These are phyloP conservation scores for Leptinotarsa juncta DNA, from an alignment of 2,888 invertebrate genomes.

Conservation along the genomic window DNA sequence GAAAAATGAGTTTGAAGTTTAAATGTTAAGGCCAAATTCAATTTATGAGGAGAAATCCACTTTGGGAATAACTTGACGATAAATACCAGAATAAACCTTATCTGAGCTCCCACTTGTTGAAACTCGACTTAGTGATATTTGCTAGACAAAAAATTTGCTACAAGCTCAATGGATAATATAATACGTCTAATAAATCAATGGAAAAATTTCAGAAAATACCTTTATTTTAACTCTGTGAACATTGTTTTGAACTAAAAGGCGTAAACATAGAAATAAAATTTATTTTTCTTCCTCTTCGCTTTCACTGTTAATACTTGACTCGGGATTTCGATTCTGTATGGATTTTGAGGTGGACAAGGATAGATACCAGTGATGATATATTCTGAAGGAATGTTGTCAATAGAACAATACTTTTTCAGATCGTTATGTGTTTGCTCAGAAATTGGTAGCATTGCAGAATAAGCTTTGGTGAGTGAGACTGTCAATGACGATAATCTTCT, in stretches of 20 bases:
- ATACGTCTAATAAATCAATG: too few species aligned
- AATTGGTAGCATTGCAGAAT: constrained; percentile 10
- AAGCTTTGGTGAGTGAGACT: neutral
- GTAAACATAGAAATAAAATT: neutral
- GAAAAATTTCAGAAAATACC: neutral
- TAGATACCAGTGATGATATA: constrained; percentile 12
- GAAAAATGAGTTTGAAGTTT: neutral
- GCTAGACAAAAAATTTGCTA: neutral
- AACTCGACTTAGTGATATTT: neutral
- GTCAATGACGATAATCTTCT: neutral
- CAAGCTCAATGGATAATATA: neutral
- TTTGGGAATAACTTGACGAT: neutral
- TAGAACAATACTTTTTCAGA: neutral
- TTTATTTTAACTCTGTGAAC: neutral
- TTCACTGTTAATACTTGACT: neutral
- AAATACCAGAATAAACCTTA: neutral
- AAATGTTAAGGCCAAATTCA: neutral
- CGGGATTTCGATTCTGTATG: neutral
- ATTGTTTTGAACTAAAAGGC: neutral
- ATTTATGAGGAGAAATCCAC: neutral
- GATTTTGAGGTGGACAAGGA: neutral
- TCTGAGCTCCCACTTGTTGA: neutral
- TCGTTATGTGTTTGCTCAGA: constrained; percentile 8
- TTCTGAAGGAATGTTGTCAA: constrained; percentile 9
- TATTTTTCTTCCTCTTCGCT: neutral